phyloP scores from a whole-genome alignment of 2,113 vertebrate species.

The Saimiri boliviensis region DNA sequence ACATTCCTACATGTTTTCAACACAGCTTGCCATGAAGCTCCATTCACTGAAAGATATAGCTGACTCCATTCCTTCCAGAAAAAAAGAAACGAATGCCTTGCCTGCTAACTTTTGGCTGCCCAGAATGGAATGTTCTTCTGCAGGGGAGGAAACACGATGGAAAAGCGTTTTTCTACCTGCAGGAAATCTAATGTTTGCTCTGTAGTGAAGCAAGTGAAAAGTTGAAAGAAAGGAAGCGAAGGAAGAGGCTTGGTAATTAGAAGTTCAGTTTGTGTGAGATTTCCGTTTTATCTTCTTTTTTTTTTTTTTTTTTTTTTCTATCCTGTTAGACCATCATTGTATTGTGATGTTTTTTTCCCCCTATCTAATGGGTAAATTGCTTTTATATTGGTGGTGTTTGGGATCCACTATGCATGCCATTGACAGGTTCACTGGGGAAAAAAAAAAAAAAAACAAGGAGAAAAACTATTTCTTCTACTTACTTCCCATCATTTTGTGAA shows the following conservation, averaged over 20 bases:
- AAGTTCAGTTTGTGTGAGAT: background rate
- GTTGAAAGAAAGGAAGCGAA: slow-evolving; percentile 15
- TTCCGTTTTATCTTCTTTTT: background rate
- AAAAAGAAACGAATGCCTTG: background rate
- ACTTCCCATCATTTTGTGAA: background rate
- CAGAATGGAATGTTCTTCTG: background rate
- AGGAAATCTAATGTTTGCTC: slow-evolving; percentile 35
- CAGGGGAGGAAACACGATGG: background rate
- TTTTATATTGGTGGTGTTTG: background rate
- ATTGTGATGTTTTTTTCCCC: slow-evolving; percentile 15
- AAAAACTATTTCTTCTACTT: background rate
- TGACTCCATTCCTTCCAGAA: background rate
- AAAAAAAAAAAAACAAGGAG: background rate
- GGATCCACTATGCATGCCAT: background rate
- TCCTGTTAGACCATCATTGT: background rate
- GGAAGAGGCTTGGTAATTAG: background rate
- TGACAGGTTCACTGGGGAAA: background rate
- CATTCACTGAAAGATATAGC: background rate
- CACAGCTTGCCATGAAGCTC: background rate
- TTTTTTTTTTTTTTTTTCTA: background rate
- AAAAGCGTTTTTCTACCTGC: background rate
- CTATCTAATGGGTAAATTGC: background rate
- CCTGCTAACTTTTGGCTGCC: slow-evolving; percentile 14
- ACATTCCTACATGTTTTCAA: background rate
- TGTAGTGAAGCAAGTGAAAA: background rate